Base-by-base conservation (phyloP, 2,888 invertebrate species). In the Drymonia ruficornis region DNA sequence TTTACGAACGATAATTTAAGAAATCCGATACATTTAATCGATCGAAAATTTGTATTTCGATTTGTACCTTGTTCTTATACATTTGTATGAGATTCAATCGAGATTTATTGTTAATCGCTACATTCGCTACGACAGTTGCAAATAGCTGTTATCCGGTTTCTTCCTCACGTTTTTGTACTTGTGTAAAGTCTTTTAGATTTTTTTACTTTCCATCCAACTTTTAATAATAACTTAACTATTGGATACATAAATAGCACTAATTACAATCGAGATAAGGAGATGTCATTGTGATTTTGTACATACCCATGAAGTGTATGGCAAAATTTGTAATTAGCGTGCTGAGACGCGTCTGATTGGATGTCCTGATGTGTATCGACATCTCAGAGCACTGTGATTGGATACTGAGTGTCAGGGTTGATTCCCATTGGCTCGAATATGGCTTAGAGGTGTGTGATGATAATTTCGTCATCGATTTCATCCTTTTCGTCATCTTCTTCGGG, bases 381-480 rank as follows among this genome's bases (percentile, higher is more conserved):
- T 55, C 43, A 51, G 51, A 61, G 56, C 54, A 59, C 53, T 47
- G 52, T 55, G 52, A 28, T 45, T 38, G 48, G 36, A 50, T 49
- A 59, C 62, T 56, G 52, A 50, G 42, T 29, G 36, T 53, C 28
- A 45, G 52, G 52, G 50, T 50, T 19, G 51, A 16, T 29, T 56
- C 50, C 58, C 56, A 29, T 28, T 47, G 36, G 49, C 49, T 49
- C 48, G 48, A 52, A 65, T 53, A 50, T 55, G 64, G 66, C 69
- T 82, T 95, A 97, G 80, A 97, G 94, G 87, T 97, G 97, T 65
- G 97, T 97, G 79, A 97, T 96, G 82, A 97, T 95, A 83, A 97
- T 97, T 81, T 97, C 97, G 83, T 97, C 97, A 89, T 97, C 97
- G 74, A 97, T 95, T 86, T 97, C 97, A 86, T 97, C 97, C 80